These are phyloP conservation scores for Anolis carolinensis DNA, from an alignment of 2,113 vertebrate species.

Conservation along the genomic window DNA sequence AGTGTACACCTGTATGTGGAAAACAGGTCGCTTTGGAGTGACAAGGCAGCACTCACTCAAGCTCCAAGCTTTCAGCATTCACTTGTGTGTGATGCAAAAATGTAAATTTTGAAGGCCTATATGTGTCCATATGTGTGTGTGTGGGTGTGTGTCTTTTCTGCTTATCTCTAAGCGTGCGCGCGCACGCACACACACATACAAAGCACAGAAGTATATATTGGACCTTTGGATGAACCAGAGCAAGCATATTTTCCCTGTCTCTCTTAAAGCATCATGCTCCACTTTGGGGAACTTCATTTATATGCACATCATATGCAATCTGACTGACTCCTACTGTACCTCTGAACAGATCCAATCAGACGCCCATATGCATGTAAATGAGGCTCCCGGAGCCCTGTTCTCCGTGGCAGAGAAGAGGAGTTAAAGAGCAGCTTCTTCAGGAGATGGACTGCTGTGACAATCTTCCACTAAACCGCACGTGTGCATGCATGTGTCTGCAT, in stretches of 20 bases:
- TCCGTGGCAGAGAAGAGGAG: slow-evolving; percentile 68
- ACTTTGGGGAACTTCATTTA: slow-evolving; percentile 80
- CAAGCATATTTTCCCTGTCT: slow-evolving; percentile 74
- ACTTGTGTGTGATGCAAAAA: slow-evolving; percentile 31
- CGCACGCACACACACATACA: slow-evolving; percentile 44
- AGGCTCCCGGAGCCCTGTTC: slow-evolving; percentile 72
- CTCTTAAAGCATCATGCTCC: slow-evolving; percentile 73
- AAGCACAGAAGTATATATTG: slow-evolving; percentile 72
- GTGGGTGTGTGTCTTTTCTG: slow-evolving; percentile 43
- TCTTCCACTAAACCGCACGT: slow-evolving; percentile 73
- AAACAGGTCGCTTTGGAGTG: background rate
- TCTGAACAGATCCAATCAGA: slow-evolving; percentile 81
- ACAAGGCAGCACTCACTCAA: rapidly evolving
- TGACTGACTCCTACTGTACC: slow-evolving; percentile 83
- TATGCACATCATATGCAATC: slow-evolving; percentile 78
- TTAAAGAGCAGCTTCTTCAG: slow-evolving; percentile 75
- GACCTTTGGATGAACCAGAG: slow-evolving; percentile 74
- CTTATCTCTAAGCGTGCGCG: slow-evolving; percentile 63
- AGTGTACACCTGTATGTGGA: background rate
- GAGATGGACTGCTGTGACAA: slow-evolving; percentile 77
- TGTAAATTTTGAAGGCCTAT: slow-evolving; percentile 44
- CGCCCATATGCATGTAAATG: slow-evolving; percentile 80
- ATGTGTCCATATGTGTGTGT: background rate
- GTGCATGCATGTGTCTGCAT: slow-evolving; percentile 21
- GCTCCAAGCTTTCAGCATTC: slow-evolving; percentile 33